Evolutionary conservation across 1,140 invertebrate genomes (phyloP), one percentile per base, ranked within the genome.

Genomic region (Zophobas morio): DNA sequence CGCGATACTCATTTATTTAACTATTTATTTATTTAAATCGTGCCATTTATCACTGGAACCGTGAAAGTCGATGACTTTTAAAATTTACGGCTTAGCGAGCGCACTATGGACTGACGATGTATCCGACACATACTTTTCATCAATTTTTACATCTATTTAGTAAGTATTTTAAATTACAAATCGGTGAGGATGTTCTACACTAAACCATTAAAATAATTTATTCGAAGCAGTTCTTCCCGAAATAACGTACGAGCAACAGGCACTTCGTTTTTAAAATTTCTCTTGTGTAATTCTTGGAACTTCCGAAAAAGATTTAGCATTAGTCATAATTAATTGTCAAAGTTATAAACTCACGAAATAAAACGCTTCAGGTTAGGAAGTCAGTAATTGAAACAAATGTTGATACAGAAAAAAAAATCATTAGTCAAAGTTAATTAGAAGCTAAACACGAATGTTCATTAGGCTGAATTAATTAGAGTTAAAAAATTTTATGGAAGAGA

Each of bases 361-460:
- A 42, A 66, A 36, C 42, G 60, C 39, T 42, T 36, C 39, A 40
- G 60, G 60, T 66, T 66, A 42, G 37, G 37, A 42, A 33, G 35
- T 42, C 39, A 33, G 60, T 66, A 42, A 66, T 42, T 66, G 60
- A 66, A 66, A 66, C 60, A 66, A 66, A 66, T 42, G 60, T 36
- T 20, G 37, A 66, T 66, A 66, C 60, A 20, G 39, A 66, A 39
- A 42, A 20, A 20, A 66, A 66, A 66, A 66, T 66, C 37, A 66
- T 66, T 66, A 66, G 60, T 66, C 60, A 66, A 66, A 66, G 39
- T 66, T 66, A 66, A 66, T 66, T 66, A 66, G 60, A 66, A 37
- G 60, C 39, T 66, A 66, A 66, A 66, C 60, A 66, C 33, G 39
- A 66, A 42, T 42, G 60, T 66, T 66, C 60, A 66, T 66, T 66